A percentile compares a stretch with the other conserved stretches of the same genome.
These are phyloP conservation scores for Nasonia vitripennis DNA, from an alignment of 1,140 invertebrate species.

Conservation along the genomic window DNA sequence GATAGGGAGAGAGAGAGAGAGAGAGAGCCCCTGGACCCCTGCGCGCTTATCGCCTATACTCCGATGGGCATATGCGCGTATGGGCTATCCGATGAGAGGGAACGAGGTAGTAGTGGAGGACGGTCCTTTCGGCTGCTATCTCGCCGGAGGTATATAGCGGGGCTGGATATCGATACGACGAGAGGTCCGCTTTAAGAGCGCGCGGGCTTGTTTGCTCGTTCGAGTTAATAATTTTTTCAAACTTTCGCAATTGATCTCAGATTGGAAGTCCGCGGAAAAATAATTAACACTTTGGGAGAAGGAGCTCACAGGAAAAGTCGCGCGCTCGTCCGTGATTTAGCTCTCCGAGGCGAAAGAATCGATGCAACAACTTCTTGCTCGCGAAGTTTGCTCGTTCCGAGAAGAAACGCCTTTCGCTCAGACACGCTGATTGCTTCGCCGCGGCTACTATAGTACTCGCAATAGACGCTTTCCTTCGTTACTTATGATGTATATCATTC, in stretches of 20 bases:
- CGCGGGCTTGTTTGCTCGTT: too few species aligned
- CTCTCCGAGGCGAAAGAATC: neutral
- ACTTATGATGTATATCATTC: neutral
- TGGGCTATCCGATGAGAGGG: neutral
- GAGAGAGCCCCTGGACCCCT: neutral
- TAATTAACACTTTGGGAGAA: neutral
- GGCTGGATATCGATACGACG: neutral
- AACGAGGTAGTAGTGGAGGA: neutral
- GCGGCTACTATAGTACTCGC: neutral
- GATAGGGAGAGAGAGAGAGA: neutral
- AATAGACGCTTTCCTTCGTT: neutral
- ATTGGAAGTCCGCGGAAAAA: neutral
- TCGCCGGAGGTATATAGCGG: neutral
- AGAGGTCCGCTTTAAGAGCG: neutral
- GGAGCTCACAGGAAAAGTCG: neutral
- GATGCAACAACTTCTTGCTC: neutral
- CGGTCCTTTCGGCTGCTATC: neutral
- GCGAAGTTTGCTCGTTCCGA: neutral
- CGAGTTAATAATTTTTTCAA: too few species aligned
- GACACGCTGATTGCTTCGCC: neutral
- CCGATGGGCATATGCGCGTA: neutral
- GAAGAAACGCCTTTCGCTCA: neutral
- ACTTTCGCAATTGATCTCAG: neutral
- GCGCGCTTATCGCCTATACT: slow-evolving; percentile 9
- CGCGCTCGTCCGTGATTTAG: neutral